These are phyloP conservation scores for Drymonia ruficornis DNA, from an alignment of 2,888 invertebrate genomes.

Conservation along the genomic window DNA sequence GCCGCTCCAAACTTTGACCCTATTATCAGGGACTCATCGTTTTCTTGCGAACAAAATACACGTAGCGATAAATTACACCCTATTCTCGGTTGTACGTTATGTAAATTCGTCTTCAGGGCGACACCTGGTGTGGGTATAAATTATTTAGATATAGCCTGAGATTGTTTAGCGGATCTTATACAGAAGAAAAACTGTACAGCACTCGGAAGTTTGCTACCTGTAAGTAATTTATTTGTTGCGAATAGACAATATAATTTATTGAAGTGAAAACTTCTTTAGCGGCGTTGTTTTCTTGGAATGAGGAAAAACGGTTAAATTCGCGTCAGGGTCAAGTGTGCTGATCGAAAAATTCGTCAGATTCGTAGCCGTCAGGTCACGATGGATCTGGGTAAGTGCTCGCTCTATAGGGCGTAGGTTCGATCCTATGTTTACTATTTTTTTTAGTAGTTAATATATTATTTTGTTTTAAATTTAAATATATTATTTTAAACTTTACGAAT, in stretches of 20 bases:
- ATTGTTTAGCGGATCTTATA: constrained; percentile 71
- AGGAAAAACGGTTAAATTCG: no score
- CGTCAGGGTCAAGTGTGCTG: no score
- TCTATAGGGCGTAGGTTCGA: no score
- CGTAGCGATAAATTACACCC: constrained; percentile 57
- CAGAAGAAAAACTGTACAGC: constrained; percentile 68
- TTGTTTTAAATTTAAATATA: no score
- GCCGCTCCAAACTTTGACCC: constrained; percentile 35
- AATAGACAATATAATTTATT: constrained; percentile 34
- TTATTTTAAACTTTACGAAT: no score
- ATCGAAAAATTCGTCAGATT: no score
- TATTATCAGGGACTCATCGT: constrained; percentile 60
- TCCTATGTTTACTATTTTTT: no score
- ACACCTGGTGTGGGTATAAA: constrained; percentile 73
- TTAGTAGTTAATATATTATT: no score
- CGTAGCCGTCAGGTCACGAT: no score
- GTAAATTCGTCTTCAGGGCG: constrained; percentile 68
- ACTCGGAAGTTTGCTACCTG: constrained; percentile 51
- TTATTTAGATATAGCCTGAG: constrained; percentile 76
- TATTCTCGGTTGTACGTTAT: constrained; percentile 51
- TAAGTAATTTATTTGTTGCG: constrained; percentile 39
- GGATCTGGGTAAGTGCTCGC: no score
- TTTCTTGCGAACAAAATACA: constrained; percentile 59
- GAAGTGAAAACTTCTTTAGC: no score
- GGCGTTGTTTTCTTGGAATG: no score